phyloP scores from a whole-genome alignment of 2,888 invertebrate genomes.

The Alloplasta piceator region DNA sequence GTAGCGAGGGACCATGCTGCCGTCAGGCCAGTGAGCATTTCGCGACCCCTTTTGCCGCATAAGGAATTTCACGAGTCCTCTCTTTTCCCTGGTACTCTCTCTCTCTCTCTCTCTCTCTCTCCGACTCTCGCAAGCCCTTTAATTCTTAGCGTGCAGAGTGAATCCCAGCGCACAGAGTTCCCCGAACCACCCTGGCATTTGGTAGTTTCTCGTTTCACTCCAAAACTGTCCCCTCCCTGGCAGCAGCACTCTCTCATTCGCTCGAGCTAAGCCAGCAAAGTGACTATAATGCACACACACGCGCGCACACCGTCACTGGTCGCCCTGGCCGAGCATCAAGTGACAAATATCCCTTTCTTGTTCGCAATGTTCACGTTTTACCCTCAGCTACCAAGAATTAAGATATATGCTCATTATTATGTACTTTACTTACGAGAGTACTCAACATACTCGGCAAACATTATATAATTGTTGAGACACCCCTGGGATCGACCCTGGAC shows the following conservation, averaged over 20 bases:
- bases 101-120: too few species aligned
- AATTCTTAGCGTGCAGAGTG: not conserved
- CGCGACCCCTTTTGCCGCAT: conserved; percentile 57
- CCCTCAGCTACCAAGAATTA: conserved; percentile 50
- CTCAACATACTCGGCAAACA: conserved; percentile 2
- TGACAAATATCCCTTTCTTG: conserved; percentile 56
- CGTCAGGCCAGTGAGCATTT: conserved; percentile 59
- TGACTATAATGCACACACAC: not conserved
- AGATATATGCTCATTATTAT: conserved; percentile 61
- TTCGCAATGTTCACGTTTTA: conserved; percentile 28
- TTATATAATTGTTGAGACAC: conserved; percentile 25
- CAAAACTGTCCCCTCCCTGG: too few species aligned
- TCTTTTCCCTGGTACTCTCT: conserved; percentile 36
- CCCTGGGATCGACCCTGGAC: conserved; percentile 9
- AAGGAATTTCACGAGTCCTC: conserved; percentile 62
- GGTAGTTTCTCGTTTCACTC: too few species aligned
- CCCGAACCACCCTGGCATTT: not conserved
- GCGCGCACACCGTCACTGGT: not conserved
- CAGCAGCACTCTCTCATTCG: not conserved
- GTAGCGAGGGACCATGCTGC: conserved; percentile 12
- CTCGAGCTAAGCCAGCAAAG: not conserved
- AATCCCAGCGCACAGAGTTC: not conserved
- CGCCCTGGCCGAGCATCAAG: conserved; percentile 23
- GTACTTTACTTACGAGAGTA: conserved; percentile 42
- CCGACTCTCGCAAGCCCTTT: conserved; percentile 3